Base-by-base conservation (phyloP, 2,888 invertebrate genomes). In the Xestia xanthographa region DNA sequence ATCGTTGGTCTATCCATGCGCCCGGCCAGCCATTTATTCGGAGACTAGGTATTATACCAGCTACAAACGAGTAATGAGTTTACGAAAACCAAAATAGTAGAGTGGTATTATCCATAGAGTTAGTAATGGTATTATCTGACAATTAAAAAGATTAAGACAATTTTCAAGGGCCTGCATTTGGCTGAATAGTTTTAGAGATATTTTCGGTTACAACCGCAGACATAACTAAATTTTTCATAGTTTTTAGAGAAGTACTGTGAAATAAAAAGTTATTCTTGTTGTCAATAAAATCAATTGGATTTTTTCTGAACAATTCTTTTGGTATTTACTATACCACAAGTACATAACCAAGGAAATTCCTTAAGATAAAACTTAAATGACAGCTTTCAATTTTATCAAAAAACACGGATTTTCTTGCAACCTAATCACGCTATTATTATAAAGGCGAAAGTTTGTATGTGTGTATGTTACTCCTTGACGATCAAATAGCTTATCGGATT, bases 361-460 rank as follows among this genome's bases (percentile, higher is more conserved):
- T 22, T 14, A 58, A 58, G 73, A 73, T 73, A 73, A 73, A 38
- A 14, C 5, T 26, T 0, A 48, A 60, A 34, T 73, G 56, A 45
- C 56, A 71, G 71, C 14, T 38, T 56, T 34, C 34, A 41, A 17
- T 4, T 29, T 53, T 71, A 73, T 71, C 73, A 45, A 11, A 56
- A 58, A 71, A 58, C 26, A 58, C 38, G 26, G 45, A 45, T 45
- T 73, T 58, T 38, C 45, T 73, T 20, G 58, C 38, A 17, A 71
- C 29, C 58, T 58, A 9, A 34, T 34, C 34, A 34, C 34, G 5
- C 34, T 34, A 34, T 5, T 34, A 34, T 34, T 34, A 34, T 34
- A 4, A 34, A 34, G 34, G 34, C 34, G 34, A 34, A 5, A 34
- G 34, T 34, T 34, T 34, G 34, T 34, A 34, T 34, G 34, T 34